Conservation (phyloP, 2,888 invertebrate genomes). For the Anorthoa munda region DNA sequence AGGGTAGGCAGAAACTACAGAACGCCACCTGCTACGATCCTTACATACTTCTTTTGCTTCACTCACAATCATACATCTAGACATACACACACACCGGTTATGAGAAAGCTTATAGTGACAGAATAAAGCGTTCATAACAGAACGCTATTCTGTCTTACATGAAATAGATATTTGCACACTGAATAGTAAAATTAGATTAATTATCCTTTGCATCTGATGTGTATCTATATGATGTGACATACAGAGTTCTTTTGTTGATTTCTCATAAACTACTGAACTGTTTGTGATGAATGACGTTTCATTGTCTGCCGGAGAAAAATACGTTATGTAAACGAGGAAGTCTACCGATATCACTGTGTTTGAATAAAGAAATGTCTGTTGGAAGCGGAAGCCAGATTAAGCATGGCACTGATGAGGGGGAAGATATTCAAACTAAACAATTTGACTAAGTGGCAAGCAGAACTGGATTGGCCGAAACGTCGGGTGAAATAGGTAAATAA, state of each 20-base stretch:
- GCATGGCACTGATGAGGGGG: not conserved
- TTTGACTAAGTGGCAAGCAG: too few relatives aligned
- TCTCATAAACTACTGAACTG: slow-evolving; percentile 16
- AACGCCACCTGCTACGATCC: too few relatives aligned
- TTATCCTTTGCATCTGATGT: not conserved
- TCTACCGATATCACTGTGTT: not conserved
- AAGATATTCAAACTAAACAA: too few relatives aligned
- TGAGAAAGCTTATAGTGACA: not conserved
- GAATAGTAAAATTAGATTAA: slow-evolving; percentile 24
- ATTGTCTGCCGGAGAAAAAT: slow-evolving; percentile 5
- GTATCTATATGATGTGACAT: not conserved
- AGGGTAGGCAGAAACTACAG: too few relatives aligned
- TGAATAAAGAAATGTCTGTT: not conserved
- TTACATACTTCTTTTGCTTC: too few relatives aligned
- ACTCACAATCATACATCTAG: too few relatives aligned
- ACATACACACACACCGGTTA: too few relatives aligned
- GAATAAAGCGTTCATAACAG: not conserved
- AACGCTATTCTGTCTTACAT: not conserved
- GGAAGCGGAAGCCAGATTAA: not conserved
- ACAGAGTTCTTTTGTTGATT: slow-evolving; percentile 26
- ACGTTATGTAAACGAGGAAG: slow-evolving; percentile 31
- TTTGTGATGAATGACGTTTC: slow-evolving; percentile 30
- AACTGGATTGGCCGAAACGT: too few relatives aligned
- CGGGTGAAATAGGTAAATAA: too few relatives aligned
- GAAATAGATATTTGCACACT: not conserved